Evolutionary conservation across 1,140 invertebrate species (phyloP).

Genomic region (Zaprionus ghesquierei): DNA sequence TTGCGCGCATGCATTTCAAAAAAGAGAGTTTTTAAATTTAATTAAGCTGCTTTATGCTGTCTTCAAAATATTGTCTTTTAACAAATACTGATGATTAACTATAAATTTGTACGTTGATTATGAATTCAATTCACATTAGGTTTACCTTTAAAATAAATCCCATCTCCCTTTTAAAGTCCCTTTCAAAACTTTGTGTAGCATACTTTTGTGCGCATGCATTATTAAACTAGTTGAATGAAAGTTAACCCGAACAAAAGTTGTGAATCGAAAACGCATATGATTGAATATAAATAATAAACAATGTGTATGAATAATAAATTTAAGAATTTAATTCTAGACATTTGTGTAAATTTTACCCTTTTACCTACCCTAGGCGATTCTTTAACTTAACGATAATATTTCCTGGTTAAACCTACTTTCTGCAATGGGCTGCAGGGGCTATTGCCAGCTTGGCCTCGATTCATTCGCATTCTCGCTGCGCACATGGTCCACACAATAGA

Average conservation of each 20-base stretch:
- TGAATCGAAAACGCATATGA: background rate
- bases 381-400: background rate
- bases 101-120: too few species aligned
- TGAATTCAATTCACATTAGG: too few species aligned
- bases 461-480: background rate
- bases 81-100: too few species aligned
- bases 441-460: background rate
- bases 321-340: background rate
- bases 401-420: background rate
- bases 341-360: background rate
- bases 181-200: background rate
- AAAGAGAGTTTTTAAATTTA: background rate
- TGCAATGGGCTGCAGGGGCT: background rate
- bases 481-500: slow-evolving; percentile 6
- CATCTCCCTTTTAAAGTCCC: background rate
- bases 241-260: background rate
- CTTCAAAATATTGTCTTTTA: too few species aligned
- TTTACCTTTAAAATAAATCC: too few species aligned
- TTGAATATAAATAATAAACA: background rate
- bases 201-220: background rate
- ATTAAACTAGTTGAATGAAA: background rate
- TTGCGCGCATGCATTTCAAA: background rate
- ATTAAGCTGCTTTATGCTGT: background rate
- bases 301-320: background rate
- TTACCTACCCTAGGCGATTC: background rate